Evolutionary conservation across 2,113 vertebrate genomes (phyloP).

Genomic region (Ptilonorhynchus violaceus): DNA sequence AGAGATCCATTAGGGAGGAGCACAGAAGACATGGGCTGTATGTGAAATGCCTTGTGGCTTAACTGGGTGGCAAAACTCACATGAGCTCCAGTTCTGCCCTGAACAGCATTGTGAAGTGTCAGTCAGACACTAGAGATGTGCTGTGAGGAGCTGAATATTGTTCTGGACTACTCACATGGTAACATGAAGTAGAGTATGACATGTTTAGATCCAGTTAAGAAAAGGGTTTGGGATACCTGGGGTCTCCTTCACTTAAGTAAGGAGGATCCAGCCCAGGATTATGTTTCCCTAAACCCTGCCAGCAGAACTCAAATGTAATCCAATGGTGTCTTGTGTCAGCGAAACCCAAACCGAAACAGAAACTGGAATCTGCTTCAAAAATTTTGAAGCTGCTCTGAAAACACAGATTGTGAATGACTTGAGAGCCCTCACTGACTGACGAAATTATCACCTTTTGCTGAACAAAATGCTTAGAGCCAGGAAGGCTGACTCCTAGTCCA

Average conservation of each 20-base stretch:
- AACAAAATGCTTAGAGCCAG: neutral
- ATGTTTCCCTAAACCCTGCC: neutral
- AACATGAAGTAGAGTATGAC: neutral
- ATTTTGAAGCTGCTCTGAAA: neutral
- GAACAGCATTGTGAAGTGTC: neutral
- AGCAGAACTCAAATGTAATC: neutral
- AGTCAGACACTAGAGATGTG: neutral
- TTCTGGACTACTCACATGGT: neutral
- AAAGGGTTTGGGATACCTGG: neutral
- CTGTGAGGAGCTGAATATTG: neutral
- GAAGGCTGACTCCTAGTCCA: neutral
- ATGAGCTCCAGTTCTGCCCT: neutral
- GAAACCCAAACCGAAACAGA: neutral
- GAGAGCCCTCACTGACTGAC: neutral
- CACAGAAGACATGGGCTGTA: neutral
- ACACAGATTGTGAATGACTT: neutral
- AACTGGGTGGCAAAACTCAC: neutral
- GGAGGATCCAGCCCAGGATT: neutral
- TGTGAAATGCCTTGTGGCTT: neutral
- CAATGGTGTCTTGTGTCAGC: accelerated
- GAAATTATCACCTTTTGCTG: neutral
- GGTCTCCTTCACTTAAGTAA: neutral
- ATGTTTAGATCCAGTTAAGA: neutral
- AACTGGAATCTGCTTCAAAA: neutral
- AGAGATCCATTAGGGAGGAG: neutral